phyloP scores from a whole-genome alignment of 35 echinoderm and acorn worm species.

The Hemicentrotus pulcherrimus region DNA sequence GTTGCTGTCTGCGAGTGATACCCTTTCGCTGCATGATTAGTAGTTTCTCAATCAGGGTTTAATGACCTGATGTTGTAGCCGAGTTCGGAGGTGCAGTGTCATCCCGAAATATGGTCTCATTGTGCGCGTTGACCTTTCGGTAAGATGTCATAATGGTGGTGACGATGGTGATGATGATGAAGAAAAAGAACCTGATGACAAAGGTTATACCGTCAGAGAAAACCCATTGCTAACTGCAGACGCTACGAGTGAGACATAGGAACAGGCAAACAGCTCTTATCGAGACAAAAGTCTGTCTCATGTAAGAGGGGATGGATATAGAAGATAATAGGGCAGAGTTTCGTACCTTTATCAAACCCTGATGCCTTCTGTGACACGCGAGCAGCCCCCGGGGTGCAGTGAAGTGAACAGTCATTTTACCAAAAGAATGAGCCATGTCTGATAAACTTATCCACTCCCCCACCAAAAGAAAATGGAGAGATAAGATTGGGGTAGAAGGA shows the following conservation, averaged over 20 bases:
- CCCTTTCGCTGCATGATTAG: not conserved
- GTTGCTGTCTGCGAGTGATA: not conserved
- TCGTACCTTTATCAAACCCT: not conserved
- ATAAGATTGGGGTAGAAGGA: not conserved
- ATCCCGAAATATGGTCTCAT: not conserved
- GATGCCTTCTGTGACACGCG: not conserved
- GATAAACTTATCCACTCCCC: not conserved
- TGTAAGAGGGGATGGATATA: not conserved
- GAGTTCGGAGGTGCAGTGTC: not conserved
- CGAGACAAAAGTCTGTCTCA: not conserved
- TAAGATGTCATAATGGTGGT: not conserved
- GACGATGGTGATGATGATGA: not conserved
- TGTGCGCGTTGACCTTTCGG: not conserved
- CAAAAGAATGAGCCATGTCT: not conserved
- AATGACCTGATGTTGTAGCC: not conserved
- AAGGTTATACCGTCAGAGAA: not conserved
- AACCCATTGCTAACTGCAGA: not conserved
- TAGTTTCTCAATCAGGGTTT: not conserved
- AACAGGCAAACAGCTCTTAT: not conserved
- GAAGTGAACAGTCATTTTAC: slow-evolving; percentile 4
- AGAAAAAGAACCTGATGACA: not conserved
- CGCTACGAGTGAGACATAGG: not conserved
- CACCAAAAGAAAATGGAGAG: not conserved
- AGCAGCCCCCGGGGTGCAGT: not conserved
- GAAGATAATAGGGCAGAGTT: not conserved